A percentile compares a stretch with the other conserved stretches of the same genome.
Conservation (phyloP, 1,140 invertebrate species). For the Cherax destructor region DNA sequence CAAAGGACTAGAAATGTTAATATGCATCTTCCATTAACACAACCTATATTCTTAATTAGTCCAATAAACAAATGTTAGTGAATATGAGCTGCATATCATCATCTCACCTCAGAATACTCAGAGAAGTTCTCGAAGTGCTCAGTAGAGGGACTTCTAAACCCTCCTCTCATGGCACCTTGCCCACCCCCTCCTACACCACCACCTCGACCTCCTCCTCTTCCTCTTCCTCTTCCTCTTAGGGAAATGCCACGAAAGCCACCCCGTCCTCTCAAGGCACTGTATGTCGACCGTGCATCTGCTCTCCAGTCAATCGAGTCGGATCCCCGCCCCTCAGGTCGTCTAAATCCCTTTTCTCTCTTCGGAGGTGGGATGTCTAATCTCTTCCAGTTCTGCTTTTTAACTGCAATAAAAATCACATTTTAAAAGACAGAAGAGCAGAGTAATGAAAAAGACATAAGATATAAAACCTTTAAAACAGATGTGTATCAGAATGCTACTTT, state of each 20-base stretch:
- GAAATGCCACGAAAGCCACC: constrained; percentile 66
- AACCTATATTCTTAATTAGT: background rate
- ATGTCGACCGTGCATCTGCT: constrained; percentile 72
- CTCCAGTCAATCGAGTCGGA: constrained; percentile 72
- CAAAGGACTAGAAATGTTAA: too few species aligned
- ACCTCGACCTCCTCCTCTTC: constrained; percentile 71
- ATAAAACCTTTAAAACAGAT: background rate
- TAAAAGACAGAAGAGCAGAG: background rate
- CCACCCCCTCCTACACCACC: constrained; percentile 70
- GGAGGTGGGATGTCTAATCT: constrained; percentile 81
- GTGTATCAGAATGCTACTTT: constrained; percentile 22
- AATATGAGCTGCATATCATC: background rate
- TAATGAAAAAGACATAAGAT: background rate
- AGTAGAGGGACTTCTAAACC: constrained; percentile 46
- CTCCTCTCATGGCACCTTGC: constrained; percentile 10
- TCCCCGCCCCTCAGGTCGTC: constrained; percentile 73
- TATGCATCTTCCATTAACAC: too few species aligned
- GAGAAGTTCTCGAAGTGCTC: constrained; percentile 61
- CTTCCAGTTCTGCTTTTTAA: constrained; percentile 85
- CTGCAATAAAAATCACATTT: constrained; percentile 73
- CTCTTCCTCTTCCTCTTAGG: constrained; percentile 30
- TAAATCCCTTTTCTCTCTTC: constrained; percentile 74
- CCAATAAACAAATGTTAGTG: background rate
- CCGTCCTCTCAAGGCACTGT: constrained; percentile 70
- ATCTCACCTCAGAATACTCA: constrained; percentile 55